Evolutionary conservation across 1,140 invertebrate species (phyloP), one percentile per base, ranked within the genome.

Genomic region (Cherax destructor): DNA sequence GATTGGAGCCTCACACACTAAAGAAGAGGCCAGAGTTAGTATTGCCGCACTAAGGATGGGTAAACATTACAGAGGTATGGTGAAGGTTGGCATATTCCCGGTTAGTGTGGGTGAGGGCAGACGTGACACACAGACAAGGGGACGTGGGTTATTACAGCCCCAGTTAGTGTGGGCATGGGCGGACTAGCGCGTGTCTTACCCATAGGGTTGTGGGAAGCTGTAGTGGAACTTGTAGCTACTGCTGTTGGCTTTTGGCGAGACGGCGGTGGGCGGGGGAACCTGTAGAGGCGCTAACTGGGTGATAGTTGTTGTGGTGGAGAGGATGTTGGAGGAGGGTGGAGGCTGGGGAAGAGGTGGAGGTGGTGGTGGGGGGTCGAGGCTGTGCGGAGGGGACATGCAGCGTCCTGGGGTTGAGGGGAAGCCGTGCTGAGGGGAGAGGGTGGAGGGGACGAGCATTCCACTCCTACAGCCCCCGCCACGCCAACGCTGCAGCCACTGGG

Each of bases 191-290:
- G 89, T 83, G 87, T 91, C 89, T 91, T 91, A 91, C 89, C 89
- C 89, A 91, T 91, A 91, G 89, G 89, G 80, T 69, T 91, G 89
- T 79, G 89, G 83, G 89, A 91, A 83, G 89, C 83, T 91, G 89
- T 91, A 91, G 89, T 91, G 89, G 83, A 91, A 91, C 89, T 91
- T 91, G 89, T 91, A 91, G 89, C 83, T 91, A 91, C 89, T 91
- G 89, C 89, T 91, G 89, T 91, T 91, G 89, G 89, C 89, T 91
- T 91, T 91, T 69, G 89, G 89, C 89, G 89, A 91, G 83, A 83
- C 83, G 89, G 88, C 80, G 81, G 83, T 83, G 74, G 89, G 74
- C 77, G 89, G 89, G 89, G 89, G 89, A 21, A 91, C 89, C 89
- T 91, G 89, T 79, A 91, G 89, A 61, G 89, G 89, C 77, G 89